Base-by-base conservation (phyloP, 2,113 vertebrate genomes). In the Nycticebus coucang region DNA sequence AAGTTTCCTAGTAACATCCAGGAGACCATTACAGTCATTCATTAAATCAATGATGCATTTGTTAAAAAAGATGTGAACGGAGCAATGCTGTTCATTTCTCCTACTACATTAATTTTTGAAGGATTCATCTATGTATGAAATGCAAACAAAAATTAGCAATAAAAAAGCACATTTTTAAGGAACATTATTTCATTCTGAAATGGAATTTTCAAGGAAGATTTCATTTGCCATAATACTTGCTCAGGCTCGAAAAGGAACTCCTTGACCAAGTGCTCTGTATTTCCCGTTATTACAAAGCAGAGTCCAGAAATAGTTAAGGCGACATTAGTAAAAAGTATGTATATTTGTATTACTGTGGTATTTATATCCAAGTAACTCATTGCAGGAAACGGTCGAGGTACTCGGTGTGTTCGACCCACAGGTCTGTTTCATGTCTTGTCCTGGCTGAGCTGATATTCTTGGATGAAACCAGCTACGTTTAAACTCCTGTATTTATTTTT, bases 401-500 rank as follows among this genome's bases (percentile, higher is more conserved):
- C 19, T 80, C 79, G 80, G 55, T 82, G 7, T 66, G 66, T 90
- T 72, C 95, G 90, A 92, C 71, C 60, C 33, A 2, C 17, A 75
- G 37, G 45, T 89, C 87, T 96, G 84, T 90, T 97, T 95, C 77
- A 90, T 94, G 74, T 95, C 88, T 96, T 82, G 60, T 72, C 37
- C 77, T 85, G 92, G 92, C 89, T 64, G 68, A 83, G 62, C 59
- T 89, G 94, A 93, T 93, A 13, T 85, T 87, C 66, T 84, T 90
- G 84, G 24, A 53, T 81, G 64, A 89, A 88, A 64, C 69, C 68
- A 84, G 96, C n/a, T 77, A 68, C 19, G 81, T 53, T 95, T 95
- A 64, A 83, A 89, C 35, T 33, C n/a, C 84, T 84, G 0, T 95
- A 90, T 97, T 97, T 97, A 95, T 97, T 97, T 95, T 92, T 95